These are phyloP conservation scores for Tetrao urogallus DNA, from an alignment of 2,113 vertebrate species.

Conservation along the genomic window DNA sequence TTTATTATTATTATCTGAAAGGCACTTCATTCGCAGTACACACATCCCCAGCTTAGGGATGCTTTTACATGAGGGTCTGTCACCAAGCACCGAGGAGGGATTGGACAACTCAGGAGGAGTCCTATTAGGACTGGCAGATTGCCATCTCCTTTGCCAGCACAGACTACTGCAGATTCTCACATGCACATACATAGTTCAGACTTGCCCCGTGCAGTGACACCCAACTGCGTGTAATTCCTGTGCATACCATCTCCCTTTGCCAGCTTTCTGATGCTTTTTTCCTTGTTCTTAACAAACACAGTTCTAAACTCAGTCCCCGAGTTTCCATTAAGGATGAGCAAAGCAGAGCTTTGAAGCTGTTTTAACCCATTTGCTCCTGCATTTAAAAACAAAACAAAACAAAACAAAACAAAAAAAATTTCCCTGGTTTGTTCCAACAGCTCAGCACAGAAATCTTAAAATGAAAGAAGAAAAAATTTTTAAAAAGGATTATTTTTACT, in stretches of 20 bases:
- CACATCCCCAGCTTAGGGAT: background rate
- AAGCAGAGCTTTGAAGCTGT: constrained; percentile 36
- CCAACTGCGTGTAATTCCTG: constrained; percentile 60
- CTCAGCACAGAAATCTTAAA: background rate
- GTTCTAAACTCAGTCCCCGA: constrained; percentile 49
- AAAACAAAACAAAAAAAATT: background rate
- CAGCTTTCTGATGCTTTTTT: constrained; percentile 26
- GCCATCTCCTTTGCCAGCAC: constrained; percentile 63
- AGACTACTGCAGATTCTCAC: constrained; percentile 69
- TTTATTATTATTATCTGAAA: background rate
- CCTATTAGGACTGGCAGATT: constrained; percentile 45
- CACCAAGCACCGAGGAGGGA: background rate
- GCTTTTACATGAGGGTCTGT: constrained; percentile 20
- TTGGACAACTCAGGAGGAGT: constrained; percentile 55
- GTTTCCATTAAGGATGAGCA: constrained; percentile 62
- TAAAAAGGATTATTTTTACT: background rate
- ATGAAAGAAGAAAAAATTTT: background rate
- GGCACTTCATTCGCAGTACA: background rate
- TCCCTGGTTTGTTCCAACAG: background rate
- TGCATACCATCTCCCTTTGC: constrained; percentile 58
- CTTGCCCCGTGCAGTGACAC: constrained; percentile 66
- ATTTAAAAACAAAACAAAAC: background rate
- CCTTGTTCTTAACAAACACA: constrained; percentile 48
- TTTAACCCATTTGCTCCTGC: constrained; percentile 57
- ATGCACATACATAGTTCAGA: constrained; percentile 63